Base-by-base conservation (phyloP, 2,888 invertebrate species). In the Chesias legatella region DNA sequence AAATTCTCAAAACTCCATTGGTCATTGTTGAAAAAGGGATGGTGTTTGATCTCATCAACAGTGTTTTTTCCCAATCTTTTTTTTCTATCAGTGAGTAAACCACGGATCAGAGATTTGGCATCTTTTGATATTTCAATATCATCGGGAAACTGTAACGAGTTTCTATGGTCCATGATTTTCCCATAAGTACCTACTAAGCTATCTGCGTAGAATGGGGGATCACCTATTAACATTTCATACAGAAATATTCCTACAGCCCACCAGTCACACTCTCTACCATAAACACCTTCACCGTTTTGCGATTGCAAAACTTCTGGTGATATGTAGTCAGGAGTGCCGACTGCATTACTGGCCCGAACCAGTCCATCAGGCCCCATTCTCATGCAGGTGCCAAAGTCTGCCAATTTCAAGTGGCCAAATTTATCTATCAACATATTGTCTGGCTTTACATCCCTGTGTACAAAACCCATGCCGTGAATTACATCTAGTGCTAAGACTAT, bases 361-460 rank as follows among this genome's bases (percentile, higher is more conserved):
- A 98, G 89, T 2, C 99, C 98, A 80, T 98, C 98, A 56, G 91
- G 89, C 58, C 98, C 98, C 98, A 99, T 98, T 68, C 98, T 92
- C 96, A 99, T 98, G 81, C 99, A 99, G 8, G 99, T 99, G 36
- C 99, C 99, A 89, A 99, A 99, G 88, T 99, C 99, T n/a, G 99
- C 98, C 61, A 99, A 86, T 80, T 99, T 99, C 47, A 99, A 89
- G 80, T 99, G 99, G 5, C 99, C 99, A 79, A 94, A 90, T 73
- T 94, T 94, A 76, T 99, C 98, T 58, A 99, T 90, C 51, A 99
- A 89, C 98, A 99, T 98, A 81, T 99, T 99, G 73, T 99, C 99
- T 33, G 99, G 99, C 83, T 99, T 99, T 0, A 99, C 98, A 88
- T 99, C 99, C 63, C 98, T 92, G 83, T 92, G 95, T 48, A 94